Evolutionary conservation across 2,888 invertebrate genomes (phyloP), one percentile per base, ranked within the genome.

Genomic region (Girardia tigrina): DNA sequence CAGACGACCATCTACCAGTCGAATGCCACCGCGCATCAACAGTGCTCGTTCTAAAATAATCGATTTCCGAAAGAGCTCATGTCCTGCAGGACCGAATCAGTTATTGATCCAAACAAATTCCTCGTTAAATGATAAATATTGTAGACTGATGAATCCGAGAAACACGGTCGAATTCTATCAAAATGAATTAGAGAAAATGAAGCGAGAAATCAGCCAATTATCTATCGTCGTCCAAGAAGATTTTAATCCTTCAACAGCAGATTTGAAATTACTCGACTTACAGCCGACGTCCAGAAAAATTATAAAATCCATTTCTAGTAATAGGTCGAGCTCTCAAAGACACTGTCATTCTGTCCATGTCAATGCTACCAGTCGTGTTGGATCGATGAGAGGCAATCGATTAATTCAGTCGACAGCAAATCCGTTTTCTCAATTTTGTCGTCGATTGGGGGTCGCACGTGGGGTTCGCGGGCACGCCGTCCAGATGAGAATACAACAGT

Each of bases 201-300:
- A 72, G 23, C 28, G 73, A 36, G 73, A 72, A 26, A 36, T 72
- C 8, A 72, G 73, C 23, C 28, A 29, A 8, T 36, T 72, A 26
- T 36, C 73, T 8, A 29, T 72, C 20, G 26, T 36, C 16, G 56
- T 56, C 4, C 26, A 28, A 12, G 56, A 36, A 4, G 74, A 74
- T 72, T 74, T 74, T 23, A 26, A n/a, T 4, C 74, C 74, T n/a
- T 74, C 74, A 4, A 74, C 69, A 26, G 56, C 56, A 8, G 74
- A 74, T 72, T 70, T 74, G 1, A 42, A 74, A n/a, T n/a, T 69
- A 23, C 27, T 74, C 4, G 74, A 74, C 26, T 27, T 28, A 26
- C 36, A 74, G 36, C 74, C 74, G 36, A 72, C 29, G 2, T 29
- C 73, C 8, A 28, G 73, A 23, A 72, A 72, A 29, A 20, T 72